A percentile compares a stretch with the other conserved stretches of the same genome.
phyloP scores from a whole-genome alignment of 2,113 vertebrate species.

The Chaenogobius annularis region DNA sequence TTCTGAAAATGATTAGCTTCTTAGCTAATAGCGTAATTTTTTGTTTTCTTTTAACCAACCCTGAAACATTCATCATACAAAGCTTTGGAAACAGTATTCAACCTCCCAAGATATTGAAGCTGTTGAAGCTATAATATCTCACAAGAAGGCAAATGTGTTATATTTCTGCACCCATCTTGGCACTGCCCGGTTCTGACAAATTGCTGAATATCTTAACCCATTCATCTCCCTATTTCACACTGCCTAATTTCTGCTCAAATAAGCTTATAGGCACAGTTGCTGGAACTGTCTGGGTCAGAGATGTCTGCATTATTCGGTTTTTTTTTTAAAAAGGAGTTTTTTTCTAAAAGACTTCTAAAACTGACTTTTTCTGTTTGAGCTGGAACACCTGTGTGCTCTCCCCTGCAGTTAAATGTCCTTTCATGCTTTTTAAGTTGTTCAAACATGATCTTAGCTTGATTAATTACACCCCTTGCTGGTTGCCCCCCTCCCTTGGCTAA shows the following conservation, averaged over 20 bases:
- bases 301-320: neutral
- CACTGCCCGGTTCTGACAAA: neutral
- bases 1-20: neutral
- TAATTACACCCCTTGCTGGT: slow-evolving; percentile 70
- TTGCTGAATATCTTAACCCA: neutral
- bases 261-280: neutral
- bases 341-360: slow-evolving; percentile 22
- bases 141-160: neutral
- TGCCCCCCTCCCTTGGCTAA: slow-evolving; percentile 58
- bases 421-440: slow-evolving; percentile 68
- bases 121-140: neutral
- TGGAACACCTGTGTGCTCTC: slow-evolving; percentile 38
- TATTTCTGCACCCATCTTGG: neutral
- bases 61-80: too few relatives aligned
- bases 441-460: slow-evolving; percentile 73
- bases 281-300: neutral
- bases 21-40: too few relatives aligned
- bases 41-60: too few relatives aligned
- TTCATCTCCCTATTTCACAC: neutral
- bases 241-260: neutral
- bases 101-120: neutral
- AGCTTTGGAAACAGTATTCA: neutral
- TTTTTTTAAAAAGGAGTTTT: neutral
- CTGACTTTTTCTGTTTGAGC: slow-evolving; percentile 35
- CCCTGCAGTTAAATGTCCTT: slow-evolving; percentile 60